phyloP scores from a whole-genome alignment of 2,888 invertebrate species.

The Diloba caeruleocephala region DNA sequence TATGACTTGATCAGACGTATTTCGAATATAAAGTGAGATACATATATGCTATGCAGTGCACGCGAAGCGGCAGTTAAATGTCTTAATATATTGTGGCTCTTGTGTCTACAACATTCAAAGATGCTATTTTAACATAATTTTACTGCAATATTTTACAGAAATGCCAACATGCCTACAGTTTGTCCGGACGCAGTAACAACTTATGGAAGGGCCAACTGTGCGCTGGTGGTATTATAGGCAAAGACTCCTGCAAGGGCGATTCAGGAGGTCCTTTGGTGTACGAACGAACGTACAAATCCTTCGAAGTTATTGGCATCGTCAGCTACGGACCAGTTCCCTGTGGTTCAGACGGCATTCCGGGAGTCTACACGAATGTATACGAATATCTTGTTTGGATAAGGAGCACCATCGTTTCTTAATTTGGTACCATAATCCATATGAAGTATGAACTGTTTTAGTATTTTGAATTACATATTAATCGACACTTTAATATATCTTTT shows the following conservation, averaged over 20 bases:
- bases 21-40: too few species aligned
- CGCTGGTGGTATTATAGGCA: constrained; percentile 33
- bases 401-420: constrained; percentile 45
- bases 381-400: constrained; percentile 89
- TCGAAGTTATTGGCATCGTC: constrained; percentile 86
- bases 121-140: background rate
- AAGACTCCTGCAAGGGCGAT: constrained; percentile 89
- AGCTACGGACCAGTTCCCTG: constrained; percentile 90
- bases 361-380: constrained; percentile 90
- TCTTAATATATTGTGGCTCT: too few species aligned
- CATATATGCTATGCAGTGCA: too few species aligned
- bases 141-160: constrained; percentile 11
- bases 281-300: constrained; percentile 56
- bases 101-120: too few species aligned
- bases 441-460: too few species aligned
- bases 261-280: constrained; percentile 91
- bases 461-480: too few species aligned
- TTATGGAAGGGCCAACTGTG: constrained; percentile 33
- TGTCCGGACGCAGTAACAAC: constrained; percentile 9
- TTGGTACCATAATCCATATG: too few species aligned
- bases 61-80: too few species aligned
- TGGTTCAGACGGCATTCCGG: constrained; percentile 88
- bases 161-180: constrained; percentile 29
- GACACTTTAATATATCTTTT: too few species aligned
- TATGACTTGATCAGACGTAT: too few species aligned